Conservation (phyloP, 1,140 invertebrate genomes). For the Lepeophtheirus salmonis region DNA sequence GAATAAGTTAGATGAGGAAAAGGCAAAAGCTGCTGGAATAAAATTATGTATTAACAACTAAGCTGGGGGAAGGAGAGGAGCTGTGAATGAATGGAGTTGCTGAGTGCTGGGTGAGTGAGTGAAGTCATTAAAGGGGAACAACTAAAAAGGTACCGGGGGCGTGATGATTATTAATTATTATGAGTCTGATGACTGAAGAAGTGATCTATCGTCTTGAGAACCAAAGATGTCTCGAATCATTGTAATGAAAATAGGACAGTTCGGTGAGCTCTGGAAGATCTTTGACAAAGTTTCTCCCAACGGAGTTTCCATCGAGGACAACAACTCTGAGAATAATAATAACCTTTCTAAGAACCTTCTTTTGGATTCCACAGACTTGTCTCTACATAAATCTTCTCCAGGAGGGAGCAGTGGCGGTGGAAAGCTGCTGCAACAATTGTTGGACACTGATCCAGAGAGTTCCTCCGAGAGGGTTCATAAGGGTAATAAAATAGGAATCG, state of each 20-base stretch:
- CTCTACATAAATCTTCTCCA: background rate
- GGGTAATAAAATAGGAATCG: background rate
- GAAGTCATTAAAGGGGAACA: too few species aligned
- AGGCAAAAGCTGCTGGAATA: too few species aligned
- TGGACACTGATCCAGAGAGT: background rate
- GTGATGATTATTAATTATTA: too few species aligned
- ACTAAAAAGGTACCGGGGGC: too few species aligned
- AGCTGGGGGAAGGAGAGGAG: too few species aligned
- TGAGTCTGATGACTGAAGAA: too few species aligned
- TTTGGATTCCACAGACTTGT: background rate
- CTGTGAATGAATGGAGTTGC: too few species aligned
- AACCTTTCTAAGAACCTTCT: background rate
- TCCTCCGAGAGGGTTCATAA: background rate
- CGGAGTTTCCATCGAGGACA: background rate
- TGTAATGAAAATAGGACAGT: background rate
- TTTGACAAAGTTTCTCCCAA: background rate
- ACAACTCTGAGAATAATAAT: too few species aligned
- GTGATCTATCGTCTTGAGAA: too few species aligned
- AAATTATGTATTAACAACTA: too few species aligned
- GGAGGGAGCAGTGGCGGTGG: background rate
- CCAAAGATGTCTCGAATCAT: background rate
- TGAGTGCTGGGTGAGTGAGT: too few species aligned
- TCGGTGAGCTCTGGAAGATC: background rate
- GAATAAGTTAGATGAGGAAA: too few species aligned
- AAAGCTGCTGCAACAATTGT: background rate